phyloP scores from a whole-genome alignment of 2,797 vertebrate genomes.

The Gymnothorax reevesii region DNA sequence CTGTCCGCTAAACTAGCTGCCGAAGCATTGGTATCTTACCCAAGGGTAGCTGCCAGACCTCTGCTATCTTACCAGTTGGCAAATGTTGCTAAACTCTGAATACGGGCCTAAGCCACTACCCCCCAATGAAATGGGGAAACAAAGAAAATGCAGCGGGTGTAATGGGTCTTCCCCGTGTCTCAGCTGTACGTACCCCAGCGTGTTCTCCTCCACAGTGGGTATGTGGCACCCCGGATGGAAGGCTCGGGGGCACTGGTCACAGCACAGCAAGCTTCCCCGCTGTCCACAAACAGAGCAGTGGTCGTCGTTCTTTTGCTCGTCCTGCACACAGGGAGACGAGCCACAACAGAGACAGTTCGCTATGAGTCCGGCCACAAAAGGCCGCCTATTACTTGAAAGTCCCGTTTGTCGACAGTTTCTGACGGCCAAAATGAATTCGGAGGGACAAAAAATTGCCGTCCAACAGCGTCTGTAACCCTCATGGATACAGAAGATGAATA shows the following conservation, averaged over 20 bases:
- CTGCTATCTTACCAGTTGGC: too few species aligned
- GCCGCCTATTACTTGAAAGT: too few species aligned
- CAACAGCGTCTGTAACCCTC: too few species aligned
- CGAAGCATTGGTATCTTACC: too few species aligned
- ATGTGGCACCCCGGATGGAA: constrained; percentile 71
- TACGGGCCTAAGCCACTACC: neutral
- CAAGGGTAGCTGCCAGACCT: too few species aligned
- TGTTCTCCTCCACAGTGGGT: constrained; percentile 40
- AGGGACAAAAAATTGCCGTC: too few species aligned
- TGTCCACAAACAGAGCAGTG: constrained; percentile 61
- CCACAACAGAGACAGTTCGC: neutral
- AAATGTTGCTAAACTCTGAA: too few species aligned
- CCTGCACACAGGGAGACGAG: constrained; percentile 45
- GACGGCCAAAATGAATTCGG: too few species aligned
- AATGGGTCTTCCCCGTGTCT: neutral
- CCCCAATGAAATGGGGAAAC: neutral
- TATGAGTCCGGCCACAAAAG: too few species aligned
- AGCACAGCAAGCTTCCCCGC: constrained; percentile 48
- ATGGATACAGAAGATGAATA: too few species aligned
- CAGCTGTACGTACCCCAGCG: constrained; percentile 49
- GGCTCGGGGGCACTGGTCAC: constrained; percentile 66
- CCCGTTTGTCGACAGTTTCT: too few species aligned
- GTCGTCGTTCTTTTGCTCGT: constrained; percentile 64
- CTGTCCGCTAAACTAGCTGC: too few species aligned
- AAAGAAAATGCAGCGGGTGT: neutral